Base-by-base conservation (phyloP, 2,113 vertebrate species). In the Dicentrarchus labrax region DNA sequence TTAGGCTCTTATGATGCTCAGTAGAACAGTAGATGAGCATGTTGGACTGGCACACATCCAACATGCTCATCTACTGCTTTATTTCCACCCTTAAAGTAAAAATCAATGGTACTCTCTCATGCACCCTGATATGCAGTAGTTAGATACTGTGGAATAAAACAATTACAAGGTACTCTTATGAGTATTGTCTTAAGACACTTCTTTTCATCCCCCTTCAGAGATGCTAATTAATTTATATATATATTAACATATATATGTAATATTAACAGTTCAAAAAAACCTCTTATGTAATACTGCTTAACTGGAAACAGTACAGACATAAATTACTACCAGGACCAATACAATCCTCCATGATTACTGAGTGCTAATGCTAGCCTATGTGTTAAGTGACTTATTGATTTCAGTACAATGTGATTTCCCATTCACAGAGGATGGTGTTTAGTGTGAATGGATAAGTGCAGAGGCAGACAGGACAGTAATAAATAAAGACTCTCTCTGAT, bases 401-500 rank as follows among this genome's bases (percentile, higher is more conserved):
- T 39, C 16, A 69, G 24, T 22, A 72, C 17, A 76, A 38, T 62
- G 65, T 50, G 8, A 62, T 77, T 64, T 83, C 54, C 47, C 17
- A 39, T 57, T 84, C 53, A 69, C 38, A 38, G 16, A 74, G 51
- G 16, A 73, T 41, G 10, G 22, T 50, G 47, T 76, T 89, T 50
- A 30, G 57, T 61, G 39, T 73, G 56, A 76, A 74, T 71, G 62
- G 54, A 47, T 45, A 75, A 74, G 30, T 45, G 36, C 61, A 79
- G 73, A 62, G 16, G 8, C 76, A 68, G 68, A 76, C 45, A 48
- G 53, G 53, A 72, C 43, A 50, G 70, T 51, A 54, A 82, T 82
- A 82, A 89, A 91, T 73, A 82, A 84, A 83, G 71, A 76, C 72
- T 78, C 67, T 80, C 62, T 75, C 41, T 74, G 71, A 61, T 78